A percentile compares a stretch with the other conserved stretches of the same genome.
Evolutionary conservation across 2,888 invertebrate species (phyloP).

Genomic region (Plutella xylostella): DNA sequence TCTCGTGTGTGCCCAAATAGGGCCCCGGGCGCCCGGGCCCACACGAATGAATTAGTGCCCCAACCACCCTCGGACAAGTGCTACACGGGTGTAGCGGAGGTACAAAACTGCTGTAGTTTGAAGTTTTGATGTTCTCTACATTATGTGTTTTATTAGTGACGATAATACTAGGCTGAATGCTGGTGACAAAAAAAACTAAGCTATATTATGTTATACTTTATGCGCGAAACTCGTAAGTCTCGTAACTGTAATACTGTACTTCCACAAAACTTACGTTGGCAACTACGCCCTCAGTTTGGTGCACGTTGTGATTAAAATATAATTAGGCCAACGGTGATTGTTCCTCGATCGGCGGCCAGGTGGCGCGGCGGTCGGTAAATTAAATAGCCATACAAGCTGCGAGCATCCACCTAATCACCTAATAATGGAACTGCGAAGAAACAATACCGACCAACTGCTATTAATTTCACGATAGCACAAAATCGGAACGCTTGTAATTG

Average conservation of each 20-base stretch:
- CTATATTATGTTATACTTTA: too few relatives aligned
- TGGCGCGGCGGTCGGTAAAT: slow-evolving; percentile 27
- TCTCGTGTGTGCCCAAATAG: slow-evolving; percentile 67
- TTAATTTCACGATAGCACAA: slow-evolving; percentile 31
- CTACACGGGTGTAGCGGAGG: slow-evolving; percentile 12
- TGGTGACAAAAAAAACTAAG: too few relatives aligned
- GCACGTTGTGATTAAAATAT: slow-evolving; percentile 65
- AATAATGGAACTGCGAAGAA: slow-evolving; percentile 45
- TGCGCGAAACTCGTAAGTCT: too few relatives aligned
- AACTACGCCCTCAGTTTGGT: too few relatives aligned
- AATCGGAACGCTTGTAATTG: slow-evolving; percentile 33
- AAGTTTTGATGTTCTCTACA: too few relatives aligned
- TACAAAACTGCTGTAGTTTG: too few relatives aligned
- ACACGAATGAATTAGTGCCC: slow-evolving; percentile 60
- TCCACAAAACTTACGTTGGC: too few relatives aligned
- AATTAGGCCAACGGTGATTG: slow-evolving; percentile 44
- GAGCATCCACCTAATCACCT: slow-evolving; percentile 54
- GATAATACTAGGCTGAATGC: too few relatives aligned
- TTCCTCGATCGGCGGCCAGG: background rate
- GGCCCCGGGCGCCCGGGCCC: slow-evolving; percentile 34
- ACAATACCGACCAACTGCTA: slow-evolving; percentile 46
- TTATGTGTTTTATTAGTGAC: too few relatives aligned
- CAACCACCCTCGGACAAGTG: slow-evolving; percentile 22
- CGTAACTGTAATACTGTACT: too few relatives aligned
- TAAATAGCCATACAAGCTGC: slow-evolving; percentile 59